Conservation (phyloP, 2,797 vertebrate genomes). For the Notoglanidium macrostoma region DNA sequence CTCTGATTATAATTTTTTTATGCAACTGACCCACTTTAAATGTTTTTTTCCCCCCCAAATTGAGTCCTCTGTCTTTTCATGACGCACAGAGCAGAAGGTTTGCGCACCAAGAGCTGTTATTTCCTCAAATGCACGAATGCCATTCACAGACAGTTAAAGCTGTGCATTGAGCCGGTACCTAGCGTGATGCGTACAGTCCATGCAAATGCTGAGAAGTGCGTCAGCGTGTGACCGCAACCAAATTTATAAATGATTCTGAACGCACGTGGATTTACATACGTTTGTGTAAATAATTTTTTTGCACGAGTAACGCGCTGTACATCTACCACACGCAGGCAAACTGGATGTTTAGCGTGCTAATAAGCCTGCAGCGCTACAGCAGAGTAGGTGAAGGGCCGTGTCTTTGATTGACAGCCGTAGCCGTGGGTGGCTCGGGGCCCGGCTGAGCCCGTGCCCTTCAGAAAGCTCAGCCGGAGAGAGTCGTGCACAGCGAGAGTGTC, state of each 20-base stretch:
- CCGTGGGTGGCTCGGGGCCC: constrained; percentile 58
- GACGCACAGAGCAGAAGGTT: constrained; percentile 51
- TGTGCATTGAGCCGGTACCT: background rate
- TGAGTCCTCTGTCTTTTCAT: background rate
- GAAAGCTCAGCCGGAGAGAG: constrained; percentile 56
- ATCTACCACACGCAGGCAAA: background rate
- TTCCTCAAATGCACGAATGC: background rate
- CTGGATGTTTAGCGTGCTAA: constrained; percentile 6
- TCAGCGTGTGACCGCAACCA: constrained; percentile 8
- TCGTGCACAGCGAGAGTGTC: constrained; percentile 50
- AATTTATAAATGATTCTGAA: background rate
- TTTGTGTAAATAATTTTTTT: background rate
- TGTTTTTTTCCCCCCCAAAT: background rate
- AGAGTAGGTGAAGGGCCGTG: constrained; percentile 39
- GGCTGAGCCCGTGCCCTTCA: constrained; percentile 71
- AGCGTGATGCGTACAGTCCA: background rate
- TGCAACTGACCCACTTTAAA: background rate
- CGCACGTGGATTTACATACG: constrained; percentile 1
- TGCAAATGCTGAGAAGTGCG: constrained; percentile 20
- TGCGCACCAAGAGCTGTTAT: constrained; percentile 11
- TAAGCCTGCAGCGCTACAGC: constrained; percentile 44
- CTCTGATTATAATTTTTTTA: background rate
- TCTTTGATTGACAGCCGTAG: constrained; percentile 64
- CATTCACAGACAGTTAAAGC: background rate
- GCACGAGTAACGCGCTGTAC: background rate